Evolutionary conservation across 64 coral and sea anemone genomes (phyloP).

Genomic region (Pachyseris speciosa): DNA sequence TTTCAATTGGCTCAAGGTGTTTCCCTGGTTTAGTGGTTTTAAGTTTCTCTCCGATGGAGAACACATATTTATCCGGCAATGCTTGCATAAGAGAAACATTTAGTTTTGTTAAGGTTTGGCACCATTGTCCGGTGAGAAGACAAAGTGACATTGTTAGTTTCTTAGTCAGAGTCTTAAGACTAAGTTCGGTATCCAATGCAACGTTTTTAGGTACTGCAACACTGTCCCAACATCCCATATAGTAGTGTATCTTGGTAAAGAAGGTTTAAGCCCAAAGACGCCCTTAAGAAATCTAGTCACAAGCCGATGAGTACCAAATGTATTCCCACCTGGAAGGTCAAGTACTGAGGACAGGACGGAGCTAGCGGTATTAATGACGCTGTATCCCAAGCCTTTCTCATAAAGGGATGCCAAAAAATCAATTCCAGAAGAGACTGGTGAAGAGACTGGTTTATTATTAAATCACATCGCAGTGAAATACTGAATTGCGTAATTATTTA

Average conservation of each 20-base stretch:
- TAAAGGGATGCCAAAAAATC: slow-evolving; percentile 20
- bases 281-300: slow-evolving; percentile 73
- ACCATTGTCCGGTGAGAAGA: slow-evolving; percentile 26
- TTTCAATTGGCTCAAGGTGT: no score
- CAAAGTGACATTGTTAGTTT: slow-evolving; percentile 63
- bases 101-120: no score
- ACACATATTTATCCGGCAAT: no score
- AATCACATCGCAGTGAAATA: no score
- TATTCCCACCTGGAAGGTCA: not conserved
- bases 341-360: slow-evolving; percentile 49
- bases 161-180: slow-evolving; percentile 36
- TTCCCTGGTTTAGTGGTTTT: no score
- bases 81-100: no score
- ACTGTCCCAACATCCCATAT: slow-evolving; percentile 73
- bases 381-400: slow-evolving; percentile 37
- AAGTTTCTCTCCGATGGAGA: no score
- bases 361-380: slow-evolving; percentile 59
- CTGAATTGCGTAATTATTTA: no score
- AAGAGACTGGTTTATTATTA: no score
- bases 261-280: slow-evolving; percentile 47
- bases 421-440: no score
- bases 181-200: slow-evolving; percentile 10
- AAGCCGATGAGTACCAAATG: slow-evolving; percentile 62
- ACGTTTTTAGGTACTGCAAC: slow-evolving; percentile 38
- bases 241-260: slow-evolving; percentile 56